Evolutionary conservation across 2,797 vertebrate genomes (phyloP).

Genomic region (Hirundo rustica): DNA sequence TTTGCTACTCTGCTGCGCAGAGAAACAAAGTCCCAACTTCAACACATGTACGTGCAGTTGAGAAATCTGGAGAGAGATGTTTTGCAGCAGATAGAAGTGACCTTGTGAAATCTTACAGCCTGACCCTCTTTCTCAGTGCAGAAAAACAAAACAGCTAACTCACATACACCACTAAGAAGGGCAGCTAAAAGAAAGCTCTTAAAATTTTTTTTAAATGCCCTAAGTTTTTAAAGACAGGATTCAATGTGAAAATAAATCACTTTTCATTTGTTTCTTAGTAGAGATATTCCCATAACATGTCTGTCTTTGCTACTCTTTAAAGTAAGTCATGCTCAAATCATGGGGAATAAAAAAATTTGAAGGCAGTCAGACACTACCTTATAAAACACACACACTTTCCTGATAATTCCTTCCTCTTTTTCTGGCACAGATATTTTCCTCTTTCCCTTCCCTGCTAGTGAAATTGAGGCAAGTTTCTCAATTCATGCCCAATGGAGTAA

Average conservation of each 20-base stretch:
- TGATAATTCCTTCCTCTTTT: neutral
- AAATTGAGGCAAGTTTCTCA: neutral
- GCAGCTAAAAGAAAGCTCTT: neutral
- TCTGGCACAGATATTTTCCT: neutral
- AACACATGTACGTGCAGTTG: accelerated
- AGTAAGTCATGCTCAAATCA: neutral
- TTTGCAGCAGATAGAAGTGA: neutral
- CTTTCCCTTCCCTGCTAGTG: neutral
- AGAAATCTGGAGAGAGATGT: neutral
- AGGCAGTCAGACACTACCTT: neutral
- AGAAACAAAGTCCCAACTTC: neutral
- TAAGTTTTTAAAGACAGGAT: neutral
- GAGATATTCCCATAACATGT: accelerated
- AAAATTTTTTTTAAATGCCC: neutral
- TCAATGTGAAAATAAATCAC: neutral
- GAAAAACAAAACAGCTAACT: neutral
- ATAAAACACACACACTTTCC: neutral
- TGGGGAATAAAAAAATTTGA: neutral
- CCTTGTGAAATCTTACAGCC: neutral
- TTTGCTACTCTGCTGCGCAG: accelerated
- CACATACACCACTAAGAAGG: neutral
- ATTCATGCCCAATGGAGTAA: accelerated
- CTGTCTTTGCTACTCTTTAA: neutral
- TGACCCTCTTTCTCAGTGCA: neutral
- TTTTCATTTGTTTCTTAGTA: neutral